Evolutionary conservation across 2,888 invertebrate genomes (phyloP).

Genomic region (Strigamia maritima): DNA sequence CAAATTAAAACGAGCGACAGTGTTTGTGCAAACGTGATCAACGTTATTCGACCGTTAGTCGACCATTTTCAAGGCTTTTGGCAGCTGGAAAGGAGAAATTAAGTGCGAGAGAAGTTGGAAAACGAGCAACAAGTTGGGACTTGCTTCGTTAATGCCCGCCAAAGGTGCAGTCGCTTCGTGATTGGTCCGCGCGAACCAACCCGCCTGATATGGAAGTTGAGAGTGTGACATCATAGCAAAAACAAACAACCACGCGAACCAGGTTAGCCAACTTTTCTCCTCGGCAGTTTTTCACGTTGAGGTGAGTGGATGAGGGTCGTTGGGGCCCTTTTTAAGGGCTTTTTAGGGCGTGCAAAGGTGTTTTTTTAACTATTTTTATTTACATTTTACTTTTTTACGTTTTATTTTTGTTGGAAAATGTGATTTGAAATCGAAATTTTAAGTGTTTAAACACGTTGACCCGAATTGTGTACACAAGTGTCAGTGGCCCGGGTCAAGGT

Average conservation of each 20-base stretch:
- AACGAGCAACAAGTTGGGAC: slow-evolving; percentile 1
- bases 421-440: not conserved
- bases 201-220: not conserved
- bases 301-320: not conserved
- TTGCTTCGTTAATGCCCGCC: slow-evolving; percentile 16
- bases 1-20: not conserved
- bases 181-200: not conserved
- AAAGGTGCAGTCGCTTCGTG: not conserved
- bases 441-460: not conserved
- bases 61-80: not conserved
- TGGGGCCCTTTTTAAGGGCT: too few species aligned
- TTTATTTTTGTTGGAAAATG: not conserved
- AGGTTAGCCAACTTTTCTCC: slow-evolving; percentile 1
- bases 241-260: slow-evolving; percentile 18
- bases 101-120: not conserved
- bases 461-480: slow-evolving; percentile 7
- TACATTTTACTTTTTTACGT: not conserved
- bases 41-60: not conserved
- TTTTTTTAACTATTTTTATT: not conserved
- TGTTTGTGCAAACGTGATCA: not conserved
- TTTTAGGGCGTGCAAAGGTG: not conserved
- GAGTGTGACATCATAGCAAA: not conserved
- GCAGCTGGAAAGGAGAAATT: not conserved
- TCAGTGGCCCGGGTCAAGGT: slow-evolving; percentile 19
- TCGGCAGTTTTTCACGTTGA: not conserved